Percentiles rank a stretch among this genome's conserved stretches.
phyloP scores from a whole-genome alignment of 1,140 invertebrate genomes.

The Coboldia fuscipes region DNA sequence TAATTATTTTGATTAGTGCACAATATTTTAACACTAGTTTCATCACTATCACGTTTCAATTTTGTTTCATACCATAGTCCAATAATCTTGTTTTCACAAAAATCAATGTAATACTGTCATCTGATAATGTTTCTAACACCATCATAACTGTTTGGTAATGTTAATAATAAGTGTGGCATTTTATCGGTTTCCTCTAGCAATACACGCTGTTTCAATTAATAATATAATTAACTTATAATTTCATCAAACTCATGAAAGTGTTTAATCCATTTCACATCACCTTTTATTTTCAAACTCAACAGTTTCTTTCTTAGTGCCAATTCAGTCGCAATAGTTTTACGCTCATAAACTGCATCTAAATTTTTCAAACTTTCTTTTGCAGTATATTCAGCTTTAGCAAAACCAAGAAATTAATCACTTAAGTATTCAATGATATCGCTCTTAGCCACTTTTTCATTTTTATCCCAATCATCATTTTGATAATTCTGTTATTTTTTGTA shows the following conservation, averaged over 20 bases:
- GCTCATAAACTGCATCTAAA: constrained; percentile 18
- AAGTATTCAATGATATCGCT: constrained; percentile 16
- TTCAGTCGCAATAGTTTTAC: constrained; percentile 19
- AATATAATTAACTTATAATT: constrained; percentile 12
- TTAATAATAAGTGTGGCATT: constrained; percentile 18
- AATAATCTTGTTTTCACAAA: constrained; percentile 20
- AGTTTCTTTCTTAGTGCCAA: constrained; percentile 16
- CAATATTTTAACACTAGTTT: constrained; percentile 11
- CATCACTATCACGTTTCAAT: constrained; percentile 9
- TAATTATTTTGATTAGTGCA: constrained; percentile 2
- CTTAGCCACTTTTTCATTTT: constrained; percentile 13
- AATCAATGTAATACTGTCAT: constrained; percentile 14
- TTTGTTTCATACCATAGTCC: constrained; percentile 21
- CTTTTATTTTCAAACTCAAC: constrained; percentile 15
- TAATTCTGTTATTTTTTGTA: too few species aligned
- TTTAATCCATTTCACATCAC: constrained; percentile 12
- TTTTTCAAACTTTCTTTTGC: constrained; percentile 15
- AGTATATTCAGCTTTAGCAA: constrained; percentile 11
- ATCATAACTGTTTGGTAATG: constrained; percentile 13
- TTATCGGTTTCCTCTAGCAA: constrained; percentile 18
- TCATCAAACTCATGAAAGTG: constrained; percentile 19
- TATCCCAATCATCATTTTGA: constrained; percentile 10
- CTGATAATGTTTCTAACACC: constrained; percentile 19
- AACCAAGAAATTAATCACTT: constrained; percentile 14
- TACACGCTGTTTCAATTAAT: constrained; percentile 15